Base-by-base conservation (phyloP, 2,888 invertebrate species). In the Phlogophora meticulosa region DNA sequence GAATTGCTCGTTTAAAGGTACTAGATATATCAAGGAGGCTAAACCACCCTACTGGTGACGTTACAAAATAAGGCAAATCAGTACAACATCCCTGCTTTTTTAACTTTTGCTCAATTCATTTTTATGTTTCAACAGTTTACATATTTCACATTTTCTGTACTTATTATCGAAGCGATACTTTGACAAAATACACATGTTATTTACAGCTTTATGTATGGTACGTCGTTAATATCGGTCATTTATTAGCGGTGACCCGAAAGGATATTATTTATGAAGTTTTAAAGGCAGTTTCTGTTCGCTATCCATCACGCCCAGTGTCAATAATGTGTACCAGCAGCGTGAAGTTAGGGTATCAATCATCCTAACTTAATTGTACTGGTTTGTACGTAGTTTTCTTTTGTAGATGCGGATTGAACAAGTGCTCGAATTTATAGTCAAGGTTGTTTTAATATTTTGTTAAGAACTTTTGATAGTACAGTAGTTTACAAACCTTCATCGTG, bases 251-350 rank as follows among this genome's bases (percentile, higher is more conserved):
- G 72, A 80, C 66, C 74, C 63, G 65, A 83, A 83, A 81, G 78
- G 81, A 82, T 78, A 86, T 87, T 86, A 85, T 88, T 88, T 88
- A 84, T 83, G 72, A 86, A 88, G 85, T 87, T 89, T 89, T 86
- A 90, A 89, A 88, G 82, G 88, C 81, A 87, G 85, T 87, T 86
- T 84, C 80, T 72, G 69, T 75, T 78, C 81, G 86, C 88, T 90
- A 94, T 94, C 94, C 91, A 94, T 94, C 94, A 94, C 83, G 74
- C 70, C 72, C 80, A 78, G 83, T 89, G 93, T 92, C 94, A 92
- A 91, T 92, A 89, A 87, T 87, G 85, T 81, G 68, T 81, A 83
- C 67, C 74, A 78, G 61, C 62, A 76, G 51, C 66, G 66, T 77
- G 68, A 75, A 81, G 82, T 81, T 82, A 74, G 81, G 75, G 80